Percentiles rank a stretch among this genome's conserved stretches.
Evolutionary conservation across 2,888 invertebrate species (phyloP).

Genomic region (Meteorus colon): DNA sequence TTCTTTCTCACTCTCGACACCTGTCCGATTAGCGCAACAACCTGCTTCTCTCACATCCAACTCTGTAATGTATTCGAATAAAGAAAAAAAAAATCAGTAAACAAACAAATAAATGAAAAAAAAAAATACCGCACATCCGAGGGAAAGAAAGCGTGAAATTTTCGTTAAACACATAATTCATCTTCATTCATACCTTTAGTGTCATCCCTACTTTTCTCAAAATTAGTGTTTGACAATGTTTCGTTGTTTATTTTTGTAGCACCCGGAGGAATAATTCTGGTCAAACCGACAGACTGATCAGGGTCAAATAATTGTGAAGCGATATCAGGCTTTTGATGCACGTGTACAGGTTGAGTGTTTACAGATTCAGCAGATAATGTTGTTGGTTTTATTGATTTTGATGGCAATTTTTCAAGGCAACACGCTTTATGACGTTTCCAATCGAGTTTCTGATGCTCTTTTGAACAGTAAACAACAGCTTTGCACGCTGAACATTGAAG

Average conservation of each 20-base stretch:
- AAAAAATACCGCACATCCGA: neutral
- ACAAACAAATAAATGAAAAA: conserved; percentile 2
- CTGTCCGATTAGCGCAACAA: neutral
- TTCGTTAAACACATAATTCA: too few relatives aligned
- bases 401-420: conserved; percentile 52
- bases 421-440: conserved; percentile 84
- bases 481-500: conserved; percentile 86
- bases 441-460: conserved; percentile 85
- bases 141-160: too few relatives aligned
- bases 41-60: conserved; percentile 5
- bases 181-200: neutral
- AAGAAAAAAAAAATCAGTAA: neutral
- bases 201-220: neutral
- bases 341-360: neutral
- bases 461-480: conserved; percentile 84
- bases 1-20: neutral
- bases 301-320: too few relatives aligned
- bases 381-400: neutral
- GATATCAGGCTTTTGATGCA: neutral
- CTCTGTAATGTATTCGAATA: neutral
- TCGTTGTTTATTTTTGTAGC: neutral
- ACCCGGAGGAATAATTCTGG: neutral
- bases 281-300: neutral
- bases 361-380: neutral
- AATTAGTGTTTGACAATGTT: neutral